Percentiles rank a stretch among this genome's conserved stretches.
These are phyloP conservation scores for Oophaga pumilio DNA, from an alignment of 2,113 vertebrate genomes.

Conservation along the genomic window DNA sequence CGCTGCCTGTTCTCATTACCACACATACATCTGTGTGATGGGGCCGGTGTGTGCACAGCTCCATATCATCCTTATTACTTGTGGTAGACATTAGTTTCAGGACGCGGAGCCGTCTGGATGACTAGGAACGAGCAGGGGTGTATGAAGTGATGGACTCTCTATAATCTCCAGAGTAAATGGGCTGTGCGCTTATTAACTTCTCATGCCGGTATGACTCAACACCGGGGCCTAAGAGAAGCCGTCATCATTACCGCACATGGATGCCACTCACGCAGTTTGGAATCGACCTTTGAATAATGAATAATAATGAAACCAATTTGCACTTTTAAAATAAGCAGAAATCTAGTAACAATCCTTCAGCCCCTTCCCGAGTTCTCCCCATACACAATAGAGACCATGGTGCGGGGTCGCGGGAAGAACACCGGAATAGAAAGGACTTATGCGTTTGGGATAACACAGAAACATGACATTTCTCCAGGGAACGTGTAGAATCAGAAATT, in stretches of 20 bases:
- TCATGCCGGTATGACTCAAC: neutral
- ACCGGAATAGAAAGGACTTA: neutral
- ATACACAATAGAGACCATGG: neutral
- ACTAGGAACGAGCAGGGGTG: neutral
- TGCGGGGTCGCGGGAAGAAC: neutral
- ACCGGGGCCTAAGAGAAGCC: neutral
- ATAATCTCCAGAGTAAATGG: neutral
- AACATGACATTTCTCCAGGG: no score
- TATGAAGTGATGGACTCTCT: neutral
- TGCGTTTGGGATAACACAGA: neutral
- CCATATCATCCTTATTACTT: neutral
- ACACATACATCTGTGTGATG: neutral
- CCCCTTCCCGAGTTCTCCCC: neutral
- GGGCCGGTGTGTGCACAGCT: neutral
- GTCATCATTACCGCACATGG: conserved; percentile 25
- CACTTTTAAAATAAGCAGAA: neutral
- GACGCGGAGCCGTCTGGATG: neutral
- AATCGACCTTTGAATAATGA: neutral
- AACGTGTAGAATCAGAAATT: no score
- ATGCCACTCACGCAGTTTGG: conserved; percentile 7
- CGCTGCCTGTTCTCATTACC: neutral
- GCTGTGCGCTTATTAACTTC: neutral
- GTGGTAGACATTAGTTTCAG: neutral
- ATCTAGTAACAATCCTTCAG: neutral
- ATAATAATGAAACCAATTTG: conserved; percentile 38